Evolutionary conservation across 2,113 vertebrate species (phyloP).

Genomic region (Dissostichus mawsoni): DNA sequence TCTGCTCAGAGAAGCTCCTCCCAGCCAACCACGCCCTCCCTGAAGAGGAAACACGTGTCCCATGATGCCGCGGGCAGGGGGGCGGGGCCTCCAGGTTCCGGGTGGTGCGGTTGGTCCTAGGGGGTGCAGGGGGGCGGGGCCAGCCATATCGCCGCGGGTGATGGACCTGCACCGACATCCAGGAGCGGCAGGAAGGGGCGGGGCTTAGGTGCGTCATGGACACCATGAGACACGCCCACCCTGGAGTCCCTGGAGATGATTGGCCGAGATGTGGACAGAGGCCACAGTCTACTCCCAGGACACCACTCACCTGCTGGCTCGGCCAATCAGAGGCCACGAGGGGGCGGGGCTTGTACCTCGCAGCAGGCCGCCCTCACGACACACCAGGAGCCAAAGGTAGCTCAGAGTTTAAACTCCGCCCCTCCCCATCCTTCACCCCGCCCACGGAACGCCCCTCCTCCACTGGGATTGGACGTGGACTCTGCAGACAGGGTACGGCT

Average conservation of each 20-base stretch:
- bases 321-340: slow-evolving; percentile 24
- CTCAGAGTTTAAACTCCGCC: slow-evolving; percentile 10
- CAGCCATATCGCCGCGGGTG: slow-evolving; percentile 87
- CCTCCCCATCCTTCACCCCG: slow-evolving; percentile 35
- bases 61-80: slow-evolving; percentile 46
- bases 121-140: slow-evolving; percentile 70
- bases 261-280: slow-evolving; percentile 56
- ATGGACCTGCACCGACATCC: slow-evolving; percentile 89
- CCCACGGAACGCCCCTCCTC: slow-evolving; percentile 66
- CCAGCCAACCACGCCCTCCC: slow-evolving; percentile 64
- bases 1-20: neutral
- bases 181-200: slow-evolving; percentile 79
- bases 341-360: neutral
- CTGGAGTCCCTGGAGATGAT: slow-evolving; percentile 86
- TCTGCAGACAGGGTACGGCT: slow-evolving; percentile 60
- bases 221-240: slow-evolving; percentile 84
- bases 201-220: slow-evolving; percentile 79
- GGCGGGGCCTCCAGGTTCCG: slow-evolving; percentile 83
- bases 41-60: slow-evolving; percentile 64
- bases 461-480: slow-evolving; percentile 65
- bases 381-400: slow-evolving; percentile 6
- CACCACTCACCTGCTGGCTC: slow-evolving; percentile 52
- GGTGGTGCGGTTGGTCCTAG: slow-evolving; percentile 85
- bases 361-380: slow-evolving; percentile 62
- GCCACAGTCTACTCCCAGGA: slow-evolving; percentile 65